Percentiles rank a stretch among this genome's conserved stretches.
Conservation (phyloP, 2,888 invertebrate species). For the Linyphia triangularis region DNA sequence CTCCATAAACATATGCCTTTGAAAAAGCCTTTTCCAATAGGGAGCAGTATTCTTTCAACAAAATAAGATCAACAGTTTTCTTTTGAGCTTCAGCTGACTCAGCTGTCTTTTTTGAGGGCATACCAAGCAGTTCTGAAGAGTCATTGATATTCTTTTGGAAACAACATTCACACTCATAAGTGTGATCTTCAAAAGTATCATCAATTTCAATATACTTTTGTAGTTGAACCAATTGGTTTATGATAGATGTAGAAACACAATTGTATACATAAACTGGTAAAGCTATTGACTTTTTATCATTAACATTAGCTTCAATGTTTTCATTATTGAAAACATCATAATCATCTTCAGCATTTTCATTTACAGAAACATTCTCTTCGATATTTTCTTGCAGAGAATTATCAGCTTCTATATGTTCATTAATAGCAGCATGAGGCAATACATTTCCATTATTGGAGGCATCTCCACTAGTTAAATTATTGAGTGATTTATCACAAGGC, state of each 20-base stretch:
- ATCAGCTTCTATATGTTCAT: neutral
- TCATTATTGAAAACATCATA: too few species aligned
- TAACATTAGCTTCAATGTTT: neutral
- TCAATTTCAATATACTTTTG: constrained; percentile 77
- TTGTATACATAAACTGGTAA: constrained; percentile 86
- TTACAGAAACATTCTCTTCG: neutral
- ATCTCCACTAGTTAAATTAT: neutral
- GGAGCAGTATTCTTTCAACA: constrained; percentile 83
- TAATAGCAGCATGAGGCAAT: neutral
- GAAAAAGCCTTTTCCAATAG: constrained; percentile 83
- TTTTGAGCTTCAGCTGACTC: constrained; percentile 81
- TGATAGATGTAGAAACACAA: constrained; percentile 83
- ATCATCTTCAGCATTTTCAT: neutral
- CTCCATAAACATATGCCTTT: constrained; percentile 84
- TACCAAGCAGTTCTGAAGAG: constrained; percentile 76
- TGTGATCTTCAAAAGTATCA: constrained; percentile 79
- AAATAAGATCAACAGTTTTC: constrained; percentile 80
- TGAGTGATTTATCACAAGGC: neutral
- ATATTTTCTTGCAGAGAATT: neutral
- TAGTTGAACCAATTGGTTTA: constrained; percentile 79
- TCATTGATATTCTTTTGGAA: constrained; percentile 80
- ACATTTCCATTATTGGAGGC: neutral
- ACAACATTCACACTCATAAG: constrained; percentile 77
- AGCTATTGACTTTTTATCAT: neutral
- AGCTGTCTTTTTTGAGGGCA: neutral